Evolutionary conservation across 1,140 invertebrate genomes (phyloP).

Genomic region (Drepana arcuata): DNA sequence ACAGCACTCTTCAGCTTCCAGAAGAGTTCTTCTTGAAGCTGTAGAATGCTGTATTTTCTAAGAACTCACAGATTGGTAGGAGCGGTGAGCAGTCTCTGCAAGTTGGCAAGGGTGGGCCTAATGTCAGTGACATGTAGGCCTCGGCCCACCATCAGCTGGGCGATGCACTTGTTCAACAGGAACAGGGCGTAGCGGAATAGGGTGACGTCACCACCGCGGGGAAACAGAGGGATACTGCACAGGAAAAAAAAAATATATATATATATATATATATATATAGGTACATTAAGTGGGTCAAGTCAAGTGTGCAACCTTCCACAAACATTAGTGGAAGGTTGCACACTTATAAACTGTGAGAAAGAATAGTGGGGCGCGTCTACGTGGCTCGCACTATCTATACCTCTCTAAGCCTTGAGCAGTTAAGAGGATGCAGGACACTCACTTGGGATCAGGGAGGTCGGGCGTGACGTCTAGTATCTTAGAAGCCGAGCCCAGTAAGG

Average conservation of each 20-base stretch:
- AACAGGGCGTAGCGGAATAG: conserved; percentile 62
- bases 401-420: too few species aligned
- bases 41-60: too few species aligned
- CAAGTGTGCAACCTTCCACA: too few species aligned
- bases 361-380: too few species aligned
- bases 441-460: conserved; percentile 55
- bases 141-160: conserved; percentile 52
- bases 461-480: conserved; percentile 55
- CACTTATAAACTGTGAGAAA: too few species aligned
- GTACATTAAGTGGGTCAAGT: too few species aligned
- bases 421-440: conserved; percentile 25
- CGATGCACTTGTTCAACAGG: conserved; percentile 63
- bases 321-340: too few species aligned
- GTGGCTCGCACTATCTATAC: too few species aligned
- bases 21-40: too few species aligned
- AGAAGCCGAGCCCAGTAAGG: conserved; percentile 45
- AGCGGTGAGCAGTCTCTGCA: conserved; percentile 39
- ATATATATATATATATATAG: too few species aligned
- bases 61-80: conserved; percentile 38
- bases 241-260: too few species aligned
- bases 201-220: conserved; percentile 52
- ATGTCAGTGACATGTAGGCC: conserved; percentile 45
- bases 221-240: conserved; percentile 60
- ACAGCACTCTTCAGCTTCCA: too few species aligned
- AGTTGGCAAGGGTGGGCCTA: conserved; percentile 54